Base-by-base conservation (phyloP, 2,113 vertebrate genomes). In the Stictonetta naevosa region DNA sequence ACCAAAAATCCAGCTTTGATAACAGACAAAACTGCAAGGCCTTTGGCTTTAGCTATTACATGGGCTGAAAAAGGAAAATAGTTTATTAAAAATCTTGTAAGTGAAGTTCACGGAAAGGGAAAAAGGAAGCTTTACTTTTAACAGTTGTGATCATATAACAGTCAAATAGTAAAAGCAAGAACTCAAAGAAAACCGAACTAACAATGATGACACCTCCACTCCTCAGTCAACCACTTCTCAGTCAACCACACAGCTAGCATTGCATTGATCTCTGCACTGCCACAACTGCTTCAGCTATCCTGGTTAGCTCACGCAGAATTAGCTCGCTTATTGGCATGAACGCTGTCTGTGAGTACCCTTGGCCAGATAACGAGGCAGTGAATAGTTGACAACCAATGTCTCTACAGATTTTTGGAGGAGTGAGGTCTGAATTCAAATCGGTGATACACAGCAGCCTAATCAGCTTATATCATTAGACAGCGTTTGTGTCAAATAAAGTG, bases 1-100 rank as follows among this genome's bases (percentile, higher is more conserved):
- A 99, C 98, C 98, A 99, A 97, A 95, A 99, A 99, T 42, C 99
- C 99, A 13, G 99, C 99, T 94, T 99, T 99, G 94, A 99, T 98
- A 96, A 99, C 99, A 0, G 99, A 99, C 90, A 99, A 96, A 96
- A 99, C 97, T 36, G 99, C 99, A 52, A 99, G 98, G 50, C 99
- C 99, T 95, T 99, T 98, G 2, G 99, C 99, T 97, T 98, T 99
- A 11, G 99, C 99, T 68, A 99, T 99, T 17, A 99, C 98, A 5
- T 99, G 98, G 81, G 99, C 99, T 99, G 95, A 42, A 97, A 95
- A 2, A 74, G 40, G 3, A 63, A 95, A 90, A 91, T 33, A 5
- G 80, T 36, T 90, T 91, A 66, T 67, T 73, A 34, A 81, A 44
- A 21, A 68, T 10, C 29, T 73, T 52, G 7, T 23, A 21, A 86